Evolutionary conservation across 2,797 vertebrate genomes (phyloP), one percentile per base, ranked within the genome.

Genomic region (Schizopygopsis malacanthus): DNA sequence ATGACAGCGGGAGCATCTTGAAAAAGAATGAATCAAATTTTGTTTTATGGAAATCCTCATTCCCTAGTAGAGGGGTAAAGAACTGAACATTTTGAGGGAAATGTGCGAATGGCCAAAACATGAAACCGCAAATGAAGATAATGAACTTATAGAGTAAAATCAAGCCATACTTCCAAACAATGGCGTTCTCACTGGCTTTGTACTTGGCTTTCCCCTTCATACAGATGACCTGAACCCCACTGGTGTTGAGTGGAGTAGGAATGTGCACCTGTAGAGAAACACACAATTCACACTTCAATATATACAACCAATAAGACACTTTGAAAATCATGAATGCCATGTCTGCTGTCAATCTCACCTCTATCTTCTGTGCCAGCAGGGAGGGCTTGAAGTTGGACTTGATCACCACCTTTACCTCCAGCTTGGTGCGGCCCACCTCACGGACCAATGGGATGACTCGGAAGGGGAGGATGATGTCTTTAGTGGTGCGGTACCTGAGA

Each of bases 351-450:
- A 10, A 4, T 1, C 91, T 95, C 90, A 99, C 98, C 97, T 99
- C 98, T 89, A 99, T 99, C 94, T 99, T 99, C 94, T 99, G 98
- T 89, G 98, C 98, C 92, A 99, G 94, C 78, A 99, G 95, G 0
- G 98, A 99, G 52, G 98, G 98, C 91, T 99, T 99, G 90, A 99
- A 99, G 92, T 99, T 99, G 88, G 98, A 99, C 95, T 99, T 99
- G 93, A 99, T 99, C 92, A 99, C 98, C 87, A 99, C 98, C 89
- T 99, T 99, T 78, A 99, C 98, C 89, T 99, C 98, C 89, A 99
- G 94, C 89, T 99, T 99, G 89, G 98, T 99, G 92, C 98, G 97
- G 33, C 98, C 98, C 72, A 99, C 98, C 91, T 99, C 98, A 84
- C 98, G 95, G 85, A 99, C 98, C 86, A 99, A 94, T 4, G 98